These are phyloP conservation scores for Gouania willdenowi DNA, from an alignment of 2,797 vertebrate species.

Conservation along the genomic window DNA sequence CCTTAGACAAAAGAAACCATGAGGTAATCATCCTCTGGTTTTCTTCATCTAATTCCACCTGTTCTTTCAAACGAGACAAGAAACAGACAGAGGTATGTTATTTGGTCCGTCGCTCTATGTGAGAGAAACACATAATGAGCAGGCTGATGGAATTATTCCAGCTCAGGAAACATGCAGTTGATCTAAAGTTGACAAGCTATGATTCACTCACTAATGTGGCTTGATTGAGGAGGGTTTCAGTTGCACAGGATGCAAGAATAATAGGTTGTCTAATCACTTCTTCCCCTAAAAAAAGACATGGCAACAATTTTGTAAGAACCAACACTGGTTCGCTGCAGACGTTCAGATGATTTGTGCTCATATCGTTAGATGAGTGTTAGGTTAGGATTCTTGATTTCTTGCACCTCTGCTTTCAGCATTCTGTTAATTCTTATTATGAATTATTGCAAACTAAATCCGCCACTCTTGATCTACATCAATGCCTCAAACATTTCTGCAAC, in stretches of 20 bases:
- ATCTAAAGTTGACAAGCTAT: constrained; percentile 21
- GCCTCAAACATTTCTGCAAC: too few relatives aligned
- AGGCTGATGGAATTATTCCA: constrained; percentile 34
- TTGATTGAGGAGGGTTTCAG: constrained; percentile 10
- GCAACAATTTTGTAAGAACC: too few relatives aligned
- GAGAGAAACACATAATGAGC: neutral
- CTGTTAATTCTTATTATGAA: too few relatives aligned
- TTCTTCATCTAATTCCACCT: constrained; percentile 35
- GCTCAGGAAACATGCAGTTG: constrained; percentile 18
- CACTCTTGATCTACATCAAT: too few relatives aligned
- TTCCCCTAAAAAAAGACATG: too few relatives aligned
- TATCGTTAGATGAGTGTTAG: too few relatives aligned
- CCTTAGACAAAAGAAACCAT: constrained; percentile 34
- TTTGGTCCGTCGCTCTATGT: constrained; percentile 7
- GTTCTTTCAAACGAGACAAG: constrained; percentile 37
- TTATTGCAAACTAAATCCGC: too few relatives aligned
- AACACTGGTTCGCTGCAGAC: too few relatives aligned
- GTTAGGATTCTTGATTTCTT: too few relatives aligned
- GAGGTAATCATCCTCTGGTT: constrained; percentile 29
- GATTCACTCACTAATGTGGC: constrained; percentile 29
- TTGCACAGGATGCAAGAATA: neutral
- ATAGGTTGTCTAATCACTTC: constrained; percentile 36
- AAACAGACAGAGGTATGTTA: constrained; percentile 20
- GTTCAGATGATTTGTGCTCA: too few relatives aligned
- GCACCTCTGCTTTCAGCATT: too few relatives aligned